These are phyloP conservation scores for Mormyrus proboscirostris DNA, from an alignment of 2,797 vertebrate genomes.

Conservation along the genomic window DNA sequence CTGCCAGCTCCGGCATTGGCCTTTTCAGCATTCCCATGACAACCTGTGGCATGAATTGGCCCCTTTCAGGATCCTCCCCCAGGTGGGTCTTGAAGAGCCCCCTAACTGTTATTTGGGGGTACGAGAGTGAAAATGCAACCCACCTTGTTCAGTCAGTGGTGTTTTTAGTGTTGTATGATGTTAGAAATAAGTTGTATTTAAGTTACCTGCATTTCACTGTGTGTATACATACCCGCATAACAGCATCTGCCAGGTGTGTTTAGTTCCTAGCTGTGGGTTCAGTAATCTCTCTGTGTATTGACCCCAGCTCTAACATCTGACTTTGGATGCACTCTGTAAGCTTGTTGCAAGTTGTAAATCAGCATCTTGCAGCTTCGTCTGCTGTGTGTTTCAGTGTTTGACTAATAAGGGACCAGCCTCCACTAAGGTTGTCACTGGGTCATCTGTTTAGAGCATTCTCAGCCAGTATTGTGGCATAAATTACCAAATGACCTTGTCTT, in stretches of 20 bases:
- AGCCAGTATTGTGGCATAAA: neutral
- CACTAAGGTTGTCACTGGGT: neutral
- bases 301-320: neutral
- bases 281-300: neutral
- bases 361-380: neutral
- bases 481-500: neutral
- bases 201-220: neutral
- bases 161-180: neutral
- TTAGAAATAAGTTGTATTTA: neutral
- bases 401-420: neutral
- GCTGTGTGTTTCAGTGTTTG: neutral
- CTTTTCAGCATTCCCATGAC: neutral
- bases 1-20: neutral
- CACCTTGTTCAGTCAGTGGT: neutral
- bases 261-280: neutral
- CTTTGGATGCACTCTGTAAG: neutral
- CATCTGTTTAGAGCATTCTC: neutral
- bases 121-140: neutral
- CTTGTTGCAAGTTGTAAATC: neutral
- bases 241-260: neutral
- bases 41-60: neutral
- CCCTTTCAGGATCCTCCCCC: neutral
- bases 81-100: neutral
- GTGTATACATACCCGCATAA: neutral
- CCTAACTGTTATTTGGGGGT: neutral